Evolutionary conservation across 2,797 vertebrate genomes (phyloP).

Genomic region (Lagothrix lagotricha): DNA sequence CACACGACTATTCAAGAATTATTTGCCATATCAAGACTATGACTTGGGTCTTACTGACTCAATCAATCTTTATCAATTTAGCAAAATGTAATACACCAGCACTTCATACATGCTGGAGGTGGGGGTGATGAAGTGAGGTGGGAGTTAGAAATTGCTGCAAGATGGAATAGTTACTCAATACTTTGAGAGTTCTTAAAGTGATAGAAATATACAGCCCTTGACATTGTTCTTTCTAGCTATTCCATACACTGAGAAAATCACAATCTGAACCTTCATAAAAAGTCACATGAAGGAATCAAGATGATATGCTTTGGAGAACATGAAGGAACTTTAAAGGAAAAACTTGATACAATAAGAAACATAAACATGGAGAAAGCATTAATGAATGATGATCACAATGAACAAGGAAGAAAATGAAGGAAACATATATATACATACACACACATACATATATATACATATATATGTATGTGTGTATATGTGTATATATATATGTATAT

Average conservation of each 20-base stretch:
- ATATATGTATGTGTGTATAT: too few relatives aligned
- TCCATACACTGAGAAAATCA: not conserved
- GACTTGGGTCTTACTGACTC: not conserved
- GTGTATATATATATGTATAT: too few relatives aligned
- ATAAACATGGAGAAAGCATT: not conserved
- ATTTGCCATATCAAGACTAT: not conserved
- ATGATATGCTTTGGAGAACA: not conserved
- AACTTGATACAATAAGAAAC: not conserved
- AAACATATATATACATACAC: not conserved
- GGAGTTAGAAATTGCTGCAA: not conserved
- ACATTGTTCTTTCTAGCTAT: not conserved
- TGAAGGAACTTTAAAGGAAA: slow-evolving; percentile 8
- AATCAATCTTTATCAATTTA: slow-evolving; percentile 7
- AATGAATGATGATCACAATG: not conserved
- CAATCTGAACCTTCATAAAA: not conserved
- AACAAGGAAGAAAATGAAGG: not conserved
- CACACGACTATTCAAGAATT: not conserved
- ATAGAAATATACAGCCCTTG: not conserved
- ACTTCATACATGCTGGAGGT: not conserved
- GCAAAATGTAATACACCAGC: not conserved
- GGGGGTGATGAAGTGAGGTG: not conserved
- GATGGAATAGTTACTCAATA: not conserved
- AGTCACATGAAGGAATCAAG: not conserved
- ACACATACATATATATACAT: fast-evolving
- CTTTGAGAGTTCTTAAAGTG: not conserved